A percentile compares a stretch with the other conserved stretches of the same genome.
phyloP scores from a whole-genome alignment of 2,797 vertebrate species.

The Coreius guichenoti region DNA sequence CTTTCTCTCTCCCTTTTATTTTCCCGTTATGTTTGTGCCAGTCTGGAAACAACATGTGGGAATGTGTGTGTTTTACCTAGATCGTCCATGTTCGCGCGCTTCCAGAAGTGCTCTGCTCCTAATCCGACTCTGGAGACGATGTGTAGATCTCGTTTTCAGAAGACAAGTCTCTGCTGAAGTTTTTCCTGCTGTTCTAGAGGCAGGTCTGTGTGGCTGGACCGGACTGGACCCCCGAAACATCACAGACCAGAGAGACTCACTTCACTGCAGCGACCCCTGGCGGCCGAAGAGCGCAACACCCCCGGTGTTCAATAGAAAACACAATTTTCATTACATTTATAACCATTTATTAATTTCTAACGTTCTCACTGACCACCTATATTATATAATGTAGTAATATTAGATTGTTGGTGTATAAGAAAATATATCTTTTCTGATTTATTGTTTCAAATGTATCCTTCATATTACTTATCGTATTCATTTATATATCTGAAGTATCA shows the following conservation, averaged over 20 bases:
- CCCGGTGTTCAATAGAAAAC: neutral
- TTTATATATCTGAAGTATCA: too few species aligned
- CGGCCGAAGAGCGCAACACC: neutral
- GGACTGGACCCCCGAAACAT: conserved; percentile 6
- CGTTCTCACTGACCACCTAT: too few species aligned
- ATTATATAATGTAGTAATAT: too few species aligned
- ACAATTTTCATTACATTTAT: too few species aligned
- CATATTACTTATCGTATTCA: too few species aligned
- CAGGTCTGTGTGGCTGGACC: conserved; percentile 33
- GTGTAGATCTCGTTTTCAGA: neutral
- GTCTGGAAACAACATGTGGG: neutral
- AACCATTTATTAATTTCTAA: neutral
- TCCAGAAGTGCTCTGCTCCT: conserved; percentile 11
- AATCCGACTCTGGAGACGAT: conserved; percentile 8
- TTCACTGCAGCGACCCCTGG: conserved; percentile 48
- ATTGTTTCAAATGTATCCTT: too few species aligned
- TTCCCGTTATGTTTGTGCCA: conserved; percentile 53
- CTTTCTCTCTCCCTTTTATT: conserved; percentile 65
- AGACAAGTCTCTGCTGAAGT: conserved; percentile 50
- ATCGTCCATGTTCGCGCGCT: conserved; percentile 74
- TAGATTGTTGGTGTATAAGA: too few species aligned
- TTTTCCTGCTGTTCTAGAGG: conserved; percentile 38
- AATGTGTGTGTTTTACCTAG: conserved; percentile 70
- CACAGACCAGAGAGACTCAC: neutral
- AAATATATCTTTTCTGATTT: too few species aligned